Conservation (phyloP, 2,888 invertebrate species). For the Callimorpha dominula region DNA sequence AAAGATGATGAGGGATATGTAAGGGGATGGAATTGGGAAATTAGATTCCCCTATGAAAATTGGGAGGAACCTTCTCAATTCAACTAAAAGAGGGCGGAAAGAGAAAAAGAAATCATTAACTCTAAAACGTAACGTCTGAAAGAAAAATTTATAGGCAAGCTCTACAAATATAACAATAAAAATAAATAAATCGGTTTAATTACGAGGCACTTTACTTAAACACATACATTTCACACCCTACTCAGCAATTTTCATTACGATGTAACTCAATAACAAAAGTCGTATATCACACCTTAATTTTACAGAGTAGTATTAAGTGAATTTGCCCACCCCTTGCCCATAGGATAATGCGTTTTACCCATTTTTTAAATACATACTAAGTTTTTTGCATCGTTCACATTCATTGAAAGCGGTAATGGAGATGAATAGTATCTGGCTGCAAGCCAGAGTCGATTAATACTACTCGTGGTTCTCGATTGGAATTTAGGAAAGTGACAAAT, state of each 20-base stretch:
- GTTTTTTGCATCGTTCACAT: constrained; percentile 76
- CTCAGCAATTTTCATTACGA: constrained; percentile 14
- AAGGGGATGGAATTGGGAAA: too few species aligned
- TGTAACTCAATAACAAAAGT: constrained; percentile 25
- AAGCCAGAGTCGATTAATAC: constrained; percentile 64
- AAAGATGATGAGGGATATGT: too few species aligned
- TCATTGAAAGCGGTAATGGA: constrained; percentile 79
- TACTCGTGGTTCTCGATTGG: constrained; percentile 56
- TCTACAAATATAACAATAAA: neutral
- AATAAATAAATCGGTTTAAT: neutral
- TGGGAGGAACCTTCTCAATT: too few species aligned
- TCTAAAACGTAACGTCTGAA: too few species aligned
- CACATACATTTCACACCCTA: constrained; percentile 11
- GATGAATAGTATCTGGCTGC: constrained; percentile 78
- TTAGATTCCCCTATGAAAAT: too few species aligned
- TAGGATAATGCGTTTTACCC: constrained; percentile 60
- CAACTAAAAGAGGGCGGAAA: too few species aligned
- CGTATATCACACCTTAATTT: constrained; percentile 46
- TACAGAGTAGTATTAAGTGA: constrained; percentile 49
- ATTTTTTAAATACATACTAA: constrained; percentile 77
- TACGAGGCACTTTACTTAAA: neutral
- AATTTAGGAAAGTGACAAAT: constrained; percentile 10
- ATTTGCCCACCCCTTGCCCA: constrained; percentile 33
- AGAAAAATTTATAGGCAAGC: too few species aligned
- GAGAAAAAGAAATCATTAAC: too few species aligned